These are phyloP conservation scores for Ypsolopha sequella DNA, from an alignment of 2,888 invertebrate genomes.

Conservation along the genomic window DNA sequence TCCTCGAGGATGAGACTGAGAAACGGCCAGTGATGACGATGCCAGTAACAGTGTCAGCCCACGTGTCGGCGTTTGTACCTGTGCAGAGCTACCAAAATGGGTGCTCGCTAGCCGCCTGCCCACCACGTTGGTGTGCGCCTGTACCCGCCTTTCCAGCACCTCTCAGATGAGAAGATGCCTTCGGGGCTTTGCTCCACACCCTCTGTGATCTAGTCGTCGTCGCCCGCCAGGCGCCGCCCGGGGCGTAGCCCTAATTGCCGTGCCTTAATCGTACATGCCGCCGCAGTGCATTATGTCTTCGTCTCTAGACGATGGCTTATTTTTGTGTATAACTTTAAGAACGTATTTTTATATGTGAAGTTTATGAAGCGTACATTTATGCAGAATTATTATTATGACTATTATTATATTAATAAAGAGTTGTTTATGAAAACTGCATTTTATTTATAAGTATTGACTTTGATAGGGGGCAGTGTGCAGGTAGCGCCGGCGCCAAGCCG, in stretches of 20 bases:
- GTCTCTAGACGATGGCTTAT: slow-evolving; percentile 55
- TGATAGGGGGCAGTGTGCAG: not conserved
- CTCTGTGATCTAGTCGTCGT: slow-evolving; percentile 68
- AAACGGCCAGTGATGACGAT: slow-evolving; percentile 44
- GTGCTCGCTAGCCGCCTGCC: slow-evolving; percentile 44
- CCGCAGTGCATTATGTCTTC: slow-evolving; percentile 66
- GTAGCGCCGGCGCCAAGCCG: slow-evolving; percentile 5
- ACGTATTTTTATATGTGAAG: slow-evolving; percentile 68
- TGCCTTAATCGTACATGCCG: slow-evolving; percentile 63
- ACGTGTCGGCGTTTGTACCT: slow-evolving; percentile 61
- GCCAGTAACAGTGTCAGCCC: slow-evolving; percentile 41
- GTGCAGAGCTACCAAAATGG: slow-evolving; percentile 50
- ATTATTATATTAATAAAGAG: slow-evolving; percentile 6
- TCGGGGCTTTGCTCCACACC: slow-evolving; percentile 46
- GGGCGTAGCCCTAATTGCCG: slow-evolving; percentile 56
- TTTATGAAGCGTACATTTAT: slow-evolving; percentile 63
- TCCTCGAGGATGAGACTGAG: slow-evolving; percentile 74
- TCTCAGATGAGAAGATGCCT: slow-evolving; percentile 55
- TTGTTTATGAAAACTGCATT: not conserved
- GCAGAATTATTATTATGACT: slow-evolving; percentile 35
- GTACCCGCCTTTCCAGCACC: slow-evolving; percentile 70
- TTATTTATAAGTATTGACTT: not conserved
- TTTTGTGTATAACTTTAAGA: slow-evolving; percentile 62
- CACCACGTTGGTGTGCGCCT: slow-evolving; percentile 76
- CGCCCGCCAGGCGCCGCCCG: slow-evolving; percentile 63